Conservation (phyloP, 2,797 vertebrate species). For the Phyllotis vaccarum region DNA sequence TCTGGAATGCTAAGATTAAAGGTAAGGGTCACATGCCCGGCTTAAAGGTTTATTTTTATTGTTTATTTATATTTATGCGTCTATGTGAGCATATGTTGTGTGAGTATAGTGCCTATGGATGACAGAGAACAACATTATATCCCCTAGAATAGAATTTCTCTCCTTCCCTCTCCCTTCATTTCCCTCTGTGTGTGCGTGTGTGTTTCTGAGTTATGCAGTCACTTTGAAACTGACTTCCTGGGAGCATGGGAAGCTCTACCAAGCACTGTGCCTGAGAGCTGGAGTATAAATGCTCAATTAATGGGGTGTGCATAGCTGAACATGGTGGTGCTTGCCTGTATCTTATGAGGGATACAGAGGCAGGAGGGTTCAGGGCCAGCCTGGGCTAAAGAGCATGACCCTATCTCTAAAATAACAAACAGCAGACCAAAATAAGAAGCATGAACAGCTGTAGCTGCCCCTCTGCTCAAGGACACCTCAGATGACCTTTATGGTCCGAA, state of each 20-base stretch:
- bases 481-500: slow-evolving; percentile 22
- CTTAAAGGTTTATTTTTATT: not conserved
- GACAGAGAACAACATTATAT: not conserved
- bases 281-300: not conserved
- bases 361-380: not conserved
- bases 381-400: not conserved
- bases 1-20: not conserved
- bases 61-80: not conserved
- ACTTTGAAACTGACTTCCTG: not conserved
- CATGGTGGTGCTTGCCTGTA: not conserved
- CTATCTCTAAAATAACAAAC: not conserved
- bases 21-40: not conserved
- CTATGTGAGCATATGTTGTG: not conserved
- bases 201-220: not conserved
- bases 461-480: not conserved
- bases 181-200: not conserved
- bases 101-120: not conserved
- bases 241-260: not conserved
- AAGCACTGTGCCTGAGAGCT: not conserved
- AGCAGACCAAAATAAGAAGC: not conserved
- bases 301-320: not conserved
- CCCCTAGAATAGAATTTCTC: not conserved
- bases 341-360: not conserved
- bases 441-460: not conserved
- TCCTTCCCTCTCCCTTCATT: not conserved